Conservation (phyloP, 2,888 invertebrate genomes). For the Mylabris sibirica region DNA sequence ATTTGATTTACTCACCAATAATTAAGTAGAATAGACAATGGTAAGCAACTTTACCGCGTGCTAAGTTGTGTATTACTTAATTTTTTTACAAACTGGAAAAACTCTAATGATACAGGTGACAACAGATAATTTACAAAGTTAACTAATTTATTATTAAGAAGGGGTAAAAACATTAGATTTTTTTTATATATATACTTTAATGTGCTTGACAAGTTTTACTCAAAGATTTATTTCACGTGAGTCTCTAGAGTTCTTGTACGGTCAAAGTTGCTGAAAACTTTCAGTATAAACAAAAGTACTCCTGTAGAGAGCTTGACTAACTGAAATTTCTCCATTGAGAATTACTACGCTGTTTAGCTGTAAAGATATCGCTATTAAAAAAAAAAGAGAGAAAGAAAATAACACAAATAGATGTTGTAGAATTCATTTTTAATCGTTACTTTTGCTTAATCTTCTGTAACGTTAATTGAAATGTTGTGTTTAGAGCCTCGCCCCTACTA, state of each 20-base stretch:
- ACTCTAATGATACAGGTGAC: background rate
- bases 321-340: background rate
- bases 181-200: background rate
- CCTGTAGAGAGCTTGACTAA: background rate
- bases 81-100: background rate
- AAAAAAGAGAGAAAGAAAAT: background rate
- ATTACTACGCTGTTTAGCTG: background rate
- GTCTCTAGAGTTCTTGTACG: conserved; percentile 11
- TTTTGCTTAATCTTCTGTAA: conserved; percentile 4
- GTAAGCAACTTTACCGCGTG: background rate
- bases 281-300: background rate
- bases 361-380: background rate
- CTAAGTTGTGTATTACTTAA: too few relatives aligned
- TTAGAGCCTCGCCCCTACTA: background rate
- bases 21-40: background rate
- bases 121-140: background rate
- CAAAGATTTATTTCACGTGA: conserved; percentile 28
- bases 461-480: conserved; percentile 8
- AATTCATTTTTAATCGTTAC: background rate
- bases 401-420: background rate
- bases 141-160: background rate
- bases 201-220: background rate
- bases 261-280: background rate
- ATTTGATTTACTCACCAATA: background rate
- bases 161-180: background rate